Evolutionary conservation across 2,888 invertebrate genomes (phyloP), one percentile per base, ranked within the genome.

Genomic region (Gasteruption jaculator): DNA sequence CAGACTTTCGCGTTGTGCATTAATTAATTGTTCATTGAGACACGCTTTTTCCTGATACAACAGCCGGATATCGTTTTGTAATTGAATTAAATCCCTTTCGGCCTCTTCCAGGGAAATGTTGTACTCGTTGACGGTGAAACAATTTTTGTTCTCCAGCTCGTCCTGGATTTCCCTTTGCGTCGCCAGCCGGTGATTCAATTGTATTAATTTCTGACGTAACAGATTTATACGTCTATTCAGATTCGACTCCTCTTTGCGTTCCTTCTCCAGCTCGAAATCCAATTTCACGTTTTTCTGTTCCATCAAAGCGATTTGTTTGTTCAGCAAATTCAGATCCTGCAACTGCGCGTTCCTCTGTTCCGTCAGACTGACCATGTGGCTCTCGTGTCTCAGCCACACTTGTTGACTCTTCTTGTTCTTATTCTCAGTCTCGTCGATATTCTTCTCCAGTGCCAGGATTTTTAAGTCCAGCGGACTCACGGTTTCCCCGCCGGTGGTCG

Each of bases 301-400:
- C 66, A 88, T 79, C 39, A 90, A 72, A 53, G 74, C 63, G 36
- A 75, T 72, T 60, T 80, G 86, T 72, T 87, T 88, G 46, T 77
- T 77, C 8, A 85, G 73, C 14, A 86, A 74, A 67, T 82, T 83
- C 41, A 85, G 78, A 50, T 86, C 83, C 22, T 79, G 75, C 7
- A 85, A 68, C 61, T 85, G 81, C 46, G 76, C 73, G 53, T 82
- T 82, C 45, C 86, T 76, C 51, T 86, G 82, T 44, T 83, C 75
- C 0, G 85, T 79, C 11, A 89, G 67, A 46, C 76, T 75, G 2
- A 88, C 80, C 41, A 86, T 79, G 60, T 83, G 81, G 0, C 82
- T 81, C 66, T 90, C 87, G 50, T 85, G 78, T 34, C 86, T 77
- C 49, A 90, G 71, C 90, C 90, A 90, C 64, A 81, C 80, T 52